Evolutionary conservation across 1,140 invertebrate species (phyloP), one percentile per base, ranked within the genome.

Genomic region (Yoshiicerus persimilis): DNA sequence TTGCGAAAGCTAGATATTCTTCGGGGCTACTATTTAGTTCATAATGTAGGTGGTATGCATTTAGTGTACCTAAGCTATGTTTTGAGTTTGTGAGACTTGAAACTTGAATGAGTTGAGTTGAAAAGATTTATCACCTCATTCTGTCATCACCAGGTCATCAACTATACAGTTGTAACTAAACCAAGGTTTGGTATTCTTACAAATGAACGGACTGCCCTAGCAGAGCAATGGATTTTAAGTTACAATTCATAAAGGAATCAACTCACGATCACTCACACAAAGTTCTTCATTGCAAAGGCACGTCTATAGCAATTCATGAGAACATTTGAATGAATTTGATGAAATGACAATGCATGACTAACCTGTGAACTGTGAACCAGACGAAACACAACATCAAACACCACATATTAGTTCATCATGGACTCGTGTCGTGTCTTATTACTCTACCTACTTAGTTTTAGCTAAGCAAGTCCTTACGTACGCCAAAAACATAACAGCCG

Each of bases 101-200:
- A 80, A 80, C 75, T 34, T 80, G 75, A 80, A 30, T 32, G 75
- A 80, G 75, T 80, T 4, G 30, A 70, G 66, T 11, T 70, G 66
- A 80, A 80, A 80, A 80, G 75, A 80, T 80, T 80, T 80, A 80
- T 80, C 75, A 80, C 32, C 75, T 34, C 75, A 38, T 80, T 38
- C 75, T 80, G 75, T 80, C 75, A 80, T 36, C 75, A 80, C 75
- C 75, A 70, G 32, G 64, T 70, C 64, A 70, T 70, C 64, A 70
- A 30, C 25, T 30, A 70, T 70, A 70, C 23, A 70, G 27, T 70
- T 70, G 23, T 70, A 70, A 30, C 23, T n/a, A 56, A 56, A 56
- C 20, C 47, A 56, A 56, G 47, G 47, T 56, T 56, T 56, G 47
- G 13, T 56, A 4, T 6, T 16, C n/a, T 5, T 16, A 56, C 47